These are phyloP conservation scores for Cheirogaleus major DNA, from an alignment of 2,797 vertebrate species.

Conservation along the genomic window DNA sequence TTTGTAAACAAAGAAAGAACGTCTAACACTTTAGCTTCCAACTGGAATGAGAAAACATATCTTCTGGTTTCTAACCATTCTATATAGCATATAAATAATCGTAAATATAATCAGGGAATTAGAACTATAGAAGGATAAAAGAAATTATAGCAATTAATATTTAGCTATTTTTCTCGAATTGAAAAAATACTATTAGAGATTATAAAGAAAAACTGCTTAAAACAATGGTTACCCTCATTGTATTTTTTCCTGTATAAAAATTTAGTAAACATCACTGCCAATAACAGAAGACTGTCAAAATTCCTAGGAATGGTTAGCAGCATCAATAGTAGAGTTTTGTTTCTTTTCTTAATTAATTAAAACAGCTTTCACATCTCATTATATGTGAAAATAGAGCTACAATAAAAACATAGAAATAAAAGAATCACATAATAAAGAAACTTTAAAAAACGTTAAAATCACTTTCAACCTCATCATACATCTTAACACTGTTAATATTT, in stretches of 20 bases:
- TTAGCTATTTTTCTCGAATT: neutral
- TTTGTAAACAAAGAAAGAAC: neutral
- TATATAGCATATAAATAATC: neutral
- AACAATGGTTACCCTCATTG: neutral
- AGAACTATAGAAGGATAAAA: neutral
- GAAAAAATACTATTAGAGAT: neutral
- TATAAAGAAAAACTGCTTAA: neutral
- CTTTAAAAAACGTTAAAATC: neutral
- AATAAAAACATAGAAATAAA: neutral
- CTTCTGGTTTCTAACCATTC: neutral
- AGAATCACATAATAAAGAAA: neutral
- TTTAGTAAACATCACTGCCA: neutral
- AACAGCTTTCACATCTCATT: neutral
- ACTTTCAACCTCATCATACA: neutral
- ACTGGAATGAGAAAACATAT: neutral
- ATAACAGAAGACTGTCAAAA: neutral
- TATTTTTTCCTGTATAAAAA: neutral
- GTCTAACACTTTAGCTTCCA: neutral
- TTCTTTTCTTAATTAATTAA: neutral
- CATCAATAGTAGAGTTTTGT: neutral
- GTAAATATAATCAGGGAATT: neutral
- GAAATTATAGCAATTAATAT: neutral
- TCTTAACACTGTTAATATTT: neutral
- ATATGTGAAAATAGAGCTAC: neutral
- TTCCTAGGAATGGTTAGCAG: neutral